Evolutionary conservation across 2,888 invertebrate genomes (phyloP).

Genomic region (Tachina lurida): DNA sequence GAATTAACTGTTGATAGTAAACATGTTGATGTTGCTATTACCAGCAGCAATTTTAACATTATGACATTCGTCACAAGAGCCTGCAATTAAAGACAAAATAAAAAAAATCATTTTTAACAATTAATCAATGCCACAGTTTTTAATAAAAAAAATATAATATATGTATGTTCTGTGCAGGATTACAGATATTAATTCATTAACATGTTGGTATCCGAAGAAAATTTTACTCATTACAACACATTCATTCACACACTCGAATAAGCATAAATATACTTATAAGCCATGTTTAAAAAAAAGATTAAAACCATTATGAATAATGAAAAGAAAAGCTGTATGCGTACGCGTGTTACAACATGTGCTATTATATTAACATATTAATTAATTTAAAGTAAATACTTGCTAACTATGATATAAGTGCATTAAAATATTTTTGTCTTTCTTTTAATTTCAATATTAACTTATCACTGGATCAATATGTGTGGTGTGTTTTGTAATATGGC

Average conservation of each 20-base stretch:
- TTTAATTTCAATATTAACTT: background rate
- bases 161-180: conserved; percentile 18
- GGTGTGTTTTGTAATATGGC: background rate
- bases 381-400: conserved; percentile 42
- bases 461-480: background rate
- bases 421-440: background rate
- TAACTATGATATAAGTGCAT: background rate
- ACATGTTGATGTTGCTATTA: conserved; percentile 77
- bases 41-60: conserved; percentile 79
- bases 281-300: conserved; percentile 49
- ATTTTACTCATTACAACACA: background rate
- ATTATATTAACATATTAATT: conserved; percentile 43
- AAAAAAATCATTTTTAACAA: conserved; percentile 36
- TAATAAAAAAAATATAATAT: conserved; percentile 5
- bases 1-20: conserved; percentile 79
- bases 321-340: background rate
- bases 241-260: conserved; percentile 22
- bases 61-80: conserved; percentile 75
- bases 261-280: conserved; percentile 39
- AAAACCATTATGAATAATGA: conserved; percentile 45
- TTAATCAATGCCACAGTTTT: conserved; percentile 27
- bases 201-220: background rate
- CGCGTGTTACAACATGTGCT: conserved; percentile 10
- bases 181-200: conserved; percentile 36
- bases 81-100: conserved; percentile 61